phyloP scores from a whole-genome alignment of 2,797 vertebrate genomes.

The Vireo griseus region DNA sequence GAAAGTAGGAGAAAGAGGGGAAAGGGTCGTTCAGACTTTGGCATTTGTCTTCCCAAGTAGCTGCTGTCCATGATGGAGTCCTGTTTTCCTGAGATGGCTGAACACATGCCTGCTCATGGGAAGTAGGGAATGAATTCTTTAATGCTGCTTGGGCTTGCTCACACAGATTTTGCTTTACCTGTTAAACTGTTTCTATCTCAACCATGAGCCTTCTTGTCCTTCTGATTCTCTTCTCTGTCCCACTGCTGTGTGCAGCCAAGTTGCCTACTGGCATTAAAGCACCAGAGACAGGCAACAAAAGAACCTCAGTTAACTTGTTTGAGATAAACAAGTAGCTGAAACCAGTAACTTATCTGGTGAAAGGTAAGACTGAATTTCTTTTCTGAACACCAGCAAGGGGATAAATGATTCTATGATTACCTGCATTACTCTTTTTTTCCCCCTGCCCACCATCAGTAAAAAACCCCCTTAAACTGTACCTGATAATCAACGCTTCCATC shows the following conservation, averaged over 20 bases:
- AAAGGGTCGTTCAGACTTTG: background rate
- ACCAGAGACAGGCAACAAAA: background rate
- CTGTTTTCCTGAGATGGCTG: background rate
- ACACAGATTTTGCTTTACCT: background rate
- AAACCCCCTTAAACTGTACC: slow-evolving; percentile 66
- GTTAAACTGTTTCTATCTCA: background rate
- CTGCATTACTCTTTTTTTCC: background rate
- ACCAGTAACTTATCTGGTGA: background rate
- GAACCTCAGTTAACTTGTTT: background rate
- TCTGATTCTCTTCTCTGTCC: background rate
- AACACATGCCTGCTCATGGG: background rate
- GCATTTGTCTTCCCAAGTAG: background rate
- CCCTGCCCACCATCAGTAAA: background rate
- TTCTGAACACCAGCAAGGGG: background rate
- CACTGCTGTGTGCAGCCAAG: background rate
- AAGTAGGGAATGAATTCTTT: background rate
- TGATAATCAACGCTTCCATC: slow-evolving; percentile 92
- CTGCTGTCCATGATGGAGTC: background rate
- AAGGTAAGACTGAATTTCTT: background rate
- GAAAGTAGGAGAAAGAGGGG: background rate
- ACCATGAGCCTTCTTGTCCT: background rate
- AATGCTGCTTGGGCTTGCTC: fast-evolving
- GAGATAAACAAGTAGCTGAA: background rate
- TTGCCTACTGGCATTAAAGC: background rate
- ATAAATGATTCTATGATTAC: background rate